Evolutionary conservation across 1,140 invertebrate species (phyloP), one percentile per base, ranked within the genome.

Genomic region (Wasmannia auropunctata): DNA sequence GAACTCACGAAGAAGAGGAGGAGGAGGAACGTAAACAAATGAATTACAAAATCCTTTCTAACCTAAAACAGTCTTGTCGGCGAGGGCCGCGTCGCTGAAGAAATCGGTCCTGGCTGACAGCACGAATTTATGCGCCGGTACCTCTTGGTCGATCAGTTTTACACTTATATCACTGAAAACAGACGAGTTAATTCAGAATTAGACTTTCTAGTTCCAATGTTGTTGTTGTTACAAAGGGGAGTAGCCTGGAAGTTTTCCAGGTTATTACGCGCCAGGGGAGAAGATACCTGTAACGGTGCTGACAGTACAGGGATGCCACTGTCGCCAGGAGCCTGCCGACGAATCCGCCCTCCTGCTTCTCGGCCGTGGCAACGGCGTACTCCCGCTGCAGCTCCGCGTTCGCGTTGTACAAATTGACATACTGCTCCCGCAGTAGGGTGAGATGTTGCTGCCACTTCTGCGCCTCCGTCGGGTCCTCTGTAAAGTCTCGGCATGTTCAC

Each of bases 61-160:
- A 98, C 97, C 98, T 94, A 99, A 94, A 94, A 97, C 96, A 49
- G 96, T 94, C 60, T 96, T 95, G 87, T 96, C 95, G 49, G 95
- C 95, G 22, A 99, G 94, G 56, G 97, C 96, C 74, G 96, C 95
- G 89, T 97, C 96, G 93, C 96, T 97, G 97, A 98, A 99, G 89
- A 96, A 96, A 93, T 98, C 97, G 87, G 98, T 98, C 43, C 98
- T 95, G n/a, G 98, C 97, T 93, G 97, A 97, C 10, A 99, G 95
- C 14, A 99, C 97, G 96, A 99, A 98, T 95, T 98, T 98, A 94
- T 99, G 99, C 19, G 97, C 98, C 69, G 97, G 97, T 85, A 99
- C 96, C 49, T 96, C 94, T 91, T 96, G 96, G 91, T 96, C 96
- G 75, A 96, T 95, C n/a, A 99, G 95, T 92, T 97, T 96, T 77